phyloP scores from a whole-genome alignment of 2,797 vertebrate species.

The Clarias laeviceps region DNA sequence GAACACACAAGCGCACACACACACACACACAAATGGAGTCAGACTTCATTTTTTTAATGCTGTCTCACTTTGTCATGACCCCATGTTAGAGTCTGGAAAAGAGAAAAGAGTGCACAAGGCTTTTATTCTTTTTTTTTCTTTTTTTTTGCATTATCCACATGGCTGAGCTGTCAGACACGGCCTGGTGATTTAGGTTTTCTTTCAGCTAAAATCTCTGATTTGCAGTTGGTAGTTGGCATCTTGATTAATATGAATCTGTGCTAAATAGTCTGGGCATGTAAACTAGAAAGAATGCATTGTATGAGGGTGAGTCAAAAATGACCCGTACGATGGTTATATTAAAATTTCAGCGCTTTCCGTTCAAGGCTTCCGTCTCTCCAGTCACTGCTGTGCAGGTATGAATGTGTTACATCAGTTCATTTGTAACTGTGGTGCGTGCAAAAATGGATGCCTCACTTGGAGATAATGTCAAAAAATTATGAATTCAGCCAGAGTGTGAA shows the following conservation, averaged over 20 bases:
- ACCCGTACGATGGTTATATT: too few relatives aligned
- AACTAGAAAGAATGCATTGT: not conserved
- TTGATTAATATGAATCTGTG: not conserved
- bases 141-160: not conserved
- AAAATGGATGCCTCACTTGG: too few relatives aligned
- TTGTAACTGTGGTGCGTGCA: too few relatives aligned
- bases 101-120: not conserved
- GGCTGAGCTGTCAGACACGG: not conserved
- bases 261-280: not conserved
- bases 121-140: not conserved
- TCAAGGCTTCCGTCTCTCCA: too few relatives aligned
- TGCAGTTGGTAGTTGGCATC: not conserved
- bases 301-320: too few relatives aligned
- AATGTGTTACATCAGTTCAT: too few relatives aligned
- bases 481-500: too few relatives aligned
- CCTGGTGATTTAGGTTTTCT: not conserved
- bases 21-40: constrained; percentile 2
- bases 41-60: not conserved
- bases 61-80: not conserved
- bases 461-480: too few relatives aligned
- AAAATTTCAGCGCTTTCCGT: too few relatives aligned
- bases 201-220: not conserved
- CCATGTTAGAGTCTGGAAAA: not conserved
- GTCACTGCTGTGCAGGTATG: too few relatives aligned
- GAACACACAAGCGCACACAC: constrained; percentile 19